Percentiles rank a stretch among this genome's conserved stretches.
Evolutionary conservation across 2,888 invertebrate genomes (phyloP).

Genomic region (Aphodius sticticus): DNA sequence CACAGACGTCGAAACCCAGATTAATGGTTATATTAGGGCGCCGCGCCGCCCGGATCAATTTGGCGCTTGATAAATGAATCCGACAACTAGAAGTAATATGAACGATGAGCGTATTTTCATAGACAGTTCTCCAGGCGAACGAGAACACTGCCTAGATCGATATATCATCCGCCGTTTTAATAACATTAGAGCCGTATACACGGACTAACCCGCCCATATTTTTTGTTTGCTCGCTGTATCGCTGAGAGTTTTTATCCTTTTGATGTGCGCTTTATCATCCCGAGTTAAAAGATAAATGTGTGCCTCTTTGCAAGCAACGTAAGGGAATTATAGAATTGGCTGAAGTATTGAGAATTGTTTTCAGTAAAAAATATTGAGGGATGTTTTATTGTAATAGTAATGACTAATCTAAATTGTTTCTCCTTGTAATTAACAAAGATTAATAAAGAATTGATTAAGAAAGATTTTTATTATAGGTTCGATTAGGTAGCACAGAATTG

Average conservation of each 20-base stretch:
- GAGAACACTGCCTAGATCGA: neutral
- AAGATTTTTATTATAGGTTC: too few relatives aligned
- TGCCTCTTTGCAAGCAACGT: neutral
- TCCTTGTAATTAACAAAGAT: too few relatives aligned
- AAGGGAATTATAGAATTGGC: too few relatives aligned
- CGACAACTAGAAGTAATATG: conserved; percentile 4
- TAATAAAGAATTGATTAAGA: too few relatives aligned
- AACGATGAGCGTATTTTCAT: neutral
- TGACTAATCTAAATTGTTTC: too few relatives aligned
- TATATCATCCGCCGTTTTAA: neutral
- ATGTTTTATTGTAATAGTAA: too few relatives aligned
- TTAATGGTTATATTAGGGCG: neutral
- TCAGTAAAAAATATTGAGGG: too few relatives aligned
- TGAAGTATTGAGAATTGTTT: too few relatives aligned
- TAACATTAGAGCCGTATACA: neutral
- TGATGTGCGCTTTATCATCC: neutral
- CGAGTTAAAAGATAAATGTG: neutral
- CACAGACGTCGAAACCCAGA: neutral
- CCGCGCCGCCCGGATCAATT: neutral
- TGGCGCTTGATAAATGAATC: neutral
- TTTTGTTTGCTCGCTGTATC: neutral
- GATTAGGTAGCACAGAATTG: too few relatives aligned
- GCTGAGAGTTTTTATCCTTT: neutral
- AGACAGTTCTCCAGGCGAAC: neutral
- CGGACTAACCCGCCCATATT: neutral